A percentile compares a stretch with the other conserved stretches of the same genome.
These are phyloP conservation scores for Teinopalpus imperialis DNA, from an alignment of 2,888 invertebrate genomes.

Conservation along the genomic window DNA sequence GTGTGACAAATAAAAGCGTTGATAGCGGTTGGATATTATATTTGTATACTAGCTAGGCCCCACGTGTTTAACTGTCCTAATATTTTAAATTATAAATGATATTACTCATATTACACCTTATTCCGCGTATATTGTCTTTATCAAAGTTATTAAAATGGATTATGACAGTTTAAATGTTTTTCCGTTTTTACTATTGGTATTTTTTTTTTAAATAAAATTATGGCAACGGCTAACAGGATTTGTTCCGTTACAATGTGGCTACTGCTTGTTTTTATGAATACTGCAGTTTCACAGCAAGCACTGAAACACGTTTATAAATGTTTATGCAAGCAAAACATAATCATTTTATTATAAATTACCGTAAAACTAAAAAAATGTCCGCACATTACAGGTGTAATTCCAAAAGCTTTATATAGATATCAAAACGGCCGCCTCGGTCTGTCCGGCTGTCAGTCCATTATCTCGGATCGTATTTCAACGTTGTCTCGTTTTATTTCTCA, in stretches of 20 bases:
- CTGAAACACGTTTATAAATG: not conserved
- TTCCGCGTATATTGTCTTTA: too few species aligned
- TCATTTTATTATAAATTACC: conserved; percentile 2
- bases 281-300: not conserved
- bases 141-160: not conserved
- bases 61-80: conserved; percentile 20
- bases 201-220: not conserved
- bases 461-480: conserved; percentile 56
- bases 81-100: too few species aligned
- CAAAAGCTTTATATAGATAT: conserved; percentile 21
- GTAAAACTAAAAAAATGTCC: not conserved
- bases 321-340: not conserved
- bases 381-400: conserved; percentile 16
- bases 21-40: conserved; percentile 30
- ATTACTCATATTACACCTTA: too few species aligned
- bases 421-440: conserved; percentile 22
- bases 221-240: too few species aligned
- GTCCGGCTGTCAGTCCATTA: conserved; percentile 48
- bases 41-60: conserved; percentile 8
- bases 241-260: not conserved
- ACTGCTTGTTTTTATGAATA: not conserved
- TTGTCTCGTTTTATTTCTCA: conserved; percentile 50
- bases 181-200: not conserved
- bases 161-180: not conserved
- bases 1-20: conserved; percentile 47